Percentiles rank a stretch among this genome's conserved stretches.
phyloP scores from a whole-genome alignment of 2,113 vertebrate genomes.

The Otus sunia region DNA sequence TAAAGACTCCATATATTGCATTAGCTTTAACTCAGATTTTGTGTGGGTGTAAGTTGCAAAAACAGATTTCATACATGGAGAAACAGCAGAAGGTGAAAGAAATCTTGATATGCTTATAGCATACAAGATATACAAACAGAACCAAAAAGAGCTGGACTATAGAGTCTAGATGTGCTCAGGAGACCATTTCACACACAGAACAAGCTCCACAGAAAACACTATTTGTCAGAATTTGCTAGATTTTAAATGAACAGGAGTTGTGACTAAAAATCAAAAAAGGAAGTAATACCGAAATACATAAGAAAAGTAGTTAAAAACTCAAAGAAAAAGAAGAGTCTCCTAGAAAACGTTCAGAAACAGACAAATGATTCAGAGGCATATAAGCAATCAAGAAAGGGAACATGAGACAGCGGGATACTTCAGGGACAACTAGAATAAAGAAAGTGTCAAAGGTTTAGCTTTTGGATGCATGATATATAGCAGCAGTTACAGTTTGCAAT shows the following conservation, averaged over 20 bases:
- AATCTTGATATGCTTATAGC: not conserved
- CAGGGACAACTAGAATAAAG: not conserved
- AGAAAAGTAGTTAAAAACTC: not conserved
- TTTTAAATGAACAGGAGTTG: not conserved
- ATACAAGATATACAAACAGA: not conserved
- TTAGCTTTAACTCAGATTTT: conserved; percentile 1
- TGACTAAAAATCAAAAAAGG: not conserved
- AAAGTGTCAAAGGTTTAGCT: not conserved
- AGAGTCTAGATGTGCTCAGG: not conserved
- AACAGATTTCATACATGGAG: not conserved
- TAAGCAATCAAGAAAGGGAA: not conserved
- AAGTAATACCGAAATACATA: not conserved
- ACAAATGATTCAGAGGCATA: not conserved
- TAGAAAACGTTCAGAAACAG: not conserved
- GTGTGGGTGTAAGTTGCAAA: not conserved
- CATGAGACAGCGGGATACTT: not conserved
- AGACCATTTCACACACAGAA: not conserved
- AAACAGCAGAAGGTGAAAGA: conserved; percentile 21
- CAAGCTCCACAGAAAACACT: not conserved
- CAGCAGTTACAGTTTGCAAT: conserved; percentile 3
- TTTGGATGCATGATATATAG: not conserved
- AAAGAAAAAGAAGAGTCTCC: not conserved
- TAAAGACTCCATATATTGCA: not conserved
- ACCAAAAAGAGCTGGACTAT: not conserved
- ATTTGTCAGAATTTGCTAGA: not conserved